Conservation (phyloP, 2,797 vertebrate species). For the Enteromius viviparus region DNA sequence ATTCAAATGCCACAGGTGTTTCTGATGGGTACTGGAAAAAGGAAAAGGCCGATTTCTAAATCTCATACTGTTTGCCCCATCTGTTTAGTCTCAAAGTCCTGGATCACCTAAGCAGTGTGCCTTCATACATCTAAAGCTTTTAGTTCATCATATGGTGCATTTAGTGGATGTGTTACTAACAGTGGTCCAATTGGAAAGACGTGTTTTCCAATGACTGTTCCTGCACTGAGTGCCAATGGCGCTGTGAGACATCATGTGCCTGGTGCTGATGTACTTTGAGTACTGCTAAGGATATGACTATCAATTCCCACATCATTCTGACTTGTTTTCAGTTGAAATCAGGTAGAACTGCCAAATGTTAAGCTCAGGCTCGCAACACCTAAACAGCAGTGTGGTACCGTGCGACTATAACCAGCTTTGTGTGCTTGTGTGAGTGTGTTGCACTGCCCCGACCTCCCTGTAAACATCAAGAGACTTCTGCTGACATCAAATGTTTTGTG, state of each 20-base stretch:
- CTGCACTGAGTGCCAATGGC: conserved; percentile 17
- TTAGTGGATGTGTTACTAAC: neutral
- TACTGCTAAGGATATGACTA: neutral
- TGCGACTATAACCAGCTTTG: conserved; percentile 36
- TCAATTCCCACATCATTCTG: conserved; percentile 12
- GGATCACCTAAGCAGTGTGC: neutral
- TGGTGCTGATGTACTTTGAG: conserved; percentile 25
- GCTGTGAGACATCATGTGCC: conserved; percentile 8
- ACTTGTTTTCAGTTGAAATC: conserved; percentile 29
- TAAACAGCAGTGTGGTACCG: conserved; percentile 14
- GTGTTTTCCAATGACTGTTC: neutral
- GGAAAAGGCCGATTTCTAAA: neutral
- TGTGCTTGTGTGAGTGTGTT: conserved; percentile 1
- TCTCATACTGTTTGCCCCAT: neutral
- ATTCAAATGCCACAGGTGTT: conserved; percentile 4
- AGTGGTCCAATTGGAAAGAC: neutral
- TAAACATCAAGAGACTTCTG: conserved; percentile 21
- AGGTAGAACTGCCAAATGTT: conserved; percentile 43
- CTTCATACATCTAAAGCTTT: conserved; percentile 26
- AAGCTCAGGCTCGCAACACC: conserved; percentile 29
- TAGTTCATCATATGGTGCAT: neutral
- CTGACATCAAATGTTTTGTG: neutral
- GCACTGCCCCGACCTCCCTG: conserved; percentile 13
- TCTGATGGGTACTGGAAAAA: neutral
- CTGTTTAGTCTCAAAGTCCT: neutral